Percentiles rank a stretch among this genome's conserved stretches.
Conservation (phyloP, 2,113 vertebrate species). For the Polypterus senegalus region DNA sequence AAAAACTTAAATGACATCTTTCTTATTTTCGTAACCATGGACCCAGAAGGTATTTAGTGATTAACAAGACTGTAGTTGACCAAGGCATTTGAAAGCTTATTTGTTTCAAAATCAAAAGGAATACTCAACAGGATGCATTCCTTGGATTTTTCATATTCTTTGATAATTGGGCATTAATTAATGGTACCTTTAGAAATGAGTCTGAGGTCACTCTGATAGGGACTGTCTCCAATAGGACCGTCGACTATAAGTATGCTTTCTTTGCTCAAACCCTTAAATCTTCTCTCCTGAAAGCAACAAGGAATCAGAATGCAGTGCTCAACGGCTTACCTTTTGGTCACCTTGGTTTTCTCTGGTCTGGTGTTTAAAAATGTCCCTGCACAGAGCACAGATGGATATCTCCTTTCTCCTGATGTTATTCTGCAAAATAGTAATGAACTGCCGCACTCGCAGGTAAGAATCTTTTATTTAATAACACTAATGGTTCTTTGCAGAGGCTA, state of each 20-base stretch:
- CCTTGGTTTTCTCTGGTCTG: neutral
- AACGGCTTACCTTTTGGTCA: neutral
- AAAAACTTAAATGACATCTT: too few species aligned
- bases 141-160: neutral
- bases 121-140: neutral
- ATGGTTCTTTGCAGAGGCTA: too few species aligned
- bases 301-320: neutral
- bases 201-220: neutral
- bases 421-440: neutral
- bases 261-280: neutral
- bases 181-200: neutral
- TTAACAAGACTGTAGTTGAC: neutral
- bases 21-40: neutral
- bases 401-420: neutral
- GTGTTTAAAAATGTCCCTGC: neutral
- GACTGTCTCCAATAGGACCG: too few species aligned
- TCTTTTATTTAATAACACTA: neutral
- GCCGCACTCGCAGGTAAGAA: neutral
- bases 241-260: neutral
- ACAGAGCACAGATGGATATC: neutral
- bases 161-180: slow-evolving; percentile 1
- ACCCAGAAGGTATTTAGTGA: neutral
- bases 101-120: neutral
- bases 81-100: neutral
- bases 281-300: neutral